phyloP scores from a whole-genome alignment of 2,797 vertebrate genomes.

The Pterois miles region DNA sequence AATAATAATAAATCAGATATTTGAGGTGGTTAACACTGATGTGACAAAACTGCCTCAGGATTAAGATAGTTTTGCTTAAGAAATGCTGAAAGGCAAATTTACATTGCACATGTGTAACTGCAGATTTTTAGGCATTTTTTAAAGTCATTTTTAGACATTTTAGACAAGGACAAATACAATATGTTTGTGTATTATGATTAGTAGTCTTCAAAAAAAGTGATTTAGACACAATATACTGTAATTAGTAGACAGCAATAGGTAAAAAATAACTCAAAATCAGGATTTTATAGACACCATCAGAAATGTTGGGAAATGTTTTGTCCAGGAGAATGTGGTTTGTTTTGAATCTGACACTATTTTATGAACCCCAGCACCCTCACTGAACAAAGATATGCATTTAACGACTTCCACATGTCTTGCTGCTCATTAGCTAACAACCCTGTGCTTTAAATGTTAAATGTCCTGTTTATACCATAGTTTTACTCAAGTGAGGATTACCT shows the following conservation, averaged over 20 bases:
- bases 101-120: background rate
- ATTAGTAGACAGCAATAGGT: background rate
- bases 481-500: constrained; percentile 64
- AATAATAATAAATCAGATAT: background rate
- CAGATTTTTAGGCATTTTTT: background rate
- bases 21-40: background rate
- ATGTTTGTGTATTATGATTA: background rate
- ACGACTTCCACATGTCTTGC: background rate
- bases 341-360: background rate
- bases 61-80: background rate
- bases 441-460: constrained; percentile 30
- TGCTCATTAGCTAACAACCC: constrained; percentile 26
- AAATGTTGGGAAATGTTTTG: background rate
- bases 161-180: too few relatives aligned
- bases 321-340: background rate
- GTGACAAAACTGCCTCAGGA: background rate
- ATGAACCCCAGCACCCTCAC: background rate
- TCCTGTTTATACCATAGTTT: constrained; percentile 33
- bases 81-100: background rate
- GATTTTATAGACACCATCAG: background rate
- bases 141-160: background rate
- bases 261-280: too few relatives aligned
- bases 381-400: constrained; percentile 16
- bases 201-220: background rate
- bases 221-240: background rate